Conservation (phyloP, 2,888 invertebrate genomes). For the Trachelus stipa region DNA sequence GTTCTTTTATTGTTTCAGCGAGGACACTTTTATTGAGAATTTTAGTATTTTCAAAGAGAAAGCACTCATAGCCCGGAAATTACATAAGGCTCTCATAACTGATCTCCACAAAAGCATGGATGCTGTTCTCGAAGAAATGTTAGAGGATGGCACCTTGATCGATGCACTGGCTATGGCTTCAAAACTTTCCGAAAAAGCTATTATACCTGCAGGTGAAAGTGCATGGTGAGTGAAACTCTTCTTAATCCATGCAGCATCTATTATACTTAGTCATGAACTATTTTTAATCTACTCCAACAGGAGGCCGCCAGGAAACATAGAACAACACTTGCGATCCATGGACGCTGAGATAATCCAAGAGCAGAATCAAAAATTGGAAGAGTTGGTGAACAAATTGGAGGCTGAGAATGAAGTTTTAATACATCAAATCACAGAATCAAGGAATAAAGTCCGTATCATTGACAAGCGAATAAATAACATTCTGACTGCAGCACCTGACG, state of each 20-base stretch:
- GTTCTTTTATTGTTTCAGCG: constrained; percentile 39
- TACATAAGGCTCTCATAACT: constrained; percentile 44
- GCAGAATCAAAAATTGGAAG: constrained; percentile 40
- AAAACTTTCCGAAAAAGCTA: constrained; percentile 38
- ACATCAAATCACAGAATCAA: constrained; percentile 35
- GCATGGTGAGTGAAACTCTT: constrained; percentile 45
- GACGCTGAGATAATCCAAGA: constrained; percentile 47
- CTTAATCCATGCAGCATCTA: neutral
- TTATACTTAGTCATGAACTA: neutral
- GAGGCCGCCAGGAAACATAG: constrained; percentile 58
- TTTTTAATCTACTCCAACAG: constrained; percentile 31
- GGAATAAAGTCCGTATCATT: constrained; percentile 30
- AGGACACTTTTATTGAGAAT: constrained; percentile 45
- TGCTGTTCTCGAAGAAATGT: constrained; percentile 40
- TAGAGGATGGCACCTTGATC: constrained; percentile 43
- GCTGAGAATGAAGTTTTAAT: constrained; percentile 46
- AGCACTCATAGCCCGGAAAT: constrained; percentile 31
- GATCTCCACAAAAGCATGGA: constrained; percentile 44
- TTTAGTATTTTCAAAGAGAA: constrained; percentile 44
- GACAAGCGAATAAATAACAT: constrained; percentile 33
- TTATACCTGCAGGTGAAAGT: constrained; percentile 26
- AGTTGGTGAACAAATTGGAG: constrained; percentile 41
- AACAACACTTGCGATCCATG: constrained; percentile 46
- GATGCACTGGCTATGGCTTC: constrained; percentile 40
- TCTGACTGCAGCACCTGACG: constrained; percentile 22